Conservation (phyloP, 2,113 vertebrate species). For the Oceanites oceanicus region DNA sequence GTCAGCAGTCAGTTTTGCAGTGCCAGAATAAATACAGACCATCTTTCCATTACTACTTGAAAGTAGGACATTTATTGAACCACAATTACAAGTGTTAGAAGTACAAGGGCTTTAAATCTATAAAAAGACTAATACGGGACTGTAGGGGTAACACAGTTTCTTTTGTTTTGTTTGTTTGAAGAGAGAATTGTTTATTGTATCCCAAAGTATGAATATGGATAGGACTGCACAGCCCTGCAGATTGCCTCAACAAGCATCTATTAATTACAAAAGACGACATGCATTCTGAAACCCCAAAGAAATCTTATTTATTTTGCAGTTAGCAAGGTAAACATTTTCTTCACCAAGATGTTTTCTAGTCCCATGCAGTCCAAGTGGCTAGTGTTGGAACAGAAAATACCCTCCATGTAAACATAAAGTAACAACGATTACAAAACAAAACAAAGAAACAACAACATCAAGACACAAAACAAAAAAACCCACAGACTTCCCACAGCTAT, state of each 20-base stretch:
- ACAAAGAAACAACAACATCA: background rate
- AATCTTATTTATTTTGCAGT: background rate
- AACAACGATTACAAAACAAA: background rate
- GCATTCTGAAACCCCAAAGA: background rate
- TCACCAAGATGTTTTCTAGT: background rate
- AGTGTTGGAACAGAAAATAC: background rate
- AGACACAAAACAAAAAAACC: background rate
- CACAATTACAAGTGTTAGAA: constrained; percentile 46
- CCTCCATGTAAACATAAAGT: background rate
- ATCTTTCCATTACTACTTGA: constrained; percentile 47
- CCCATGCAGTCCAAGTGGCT: background rate
- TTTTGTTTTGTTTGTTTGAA: background rate
- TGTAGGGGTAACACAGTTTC: background rate
- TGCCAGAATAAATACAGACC: constrained; percentile 60
- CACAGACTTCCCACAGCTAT: background rate
- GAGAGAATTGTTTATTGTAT: background rate
- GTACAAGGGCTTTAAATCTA: background rate
- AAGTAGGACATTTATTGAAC: constrained; percentile 12
- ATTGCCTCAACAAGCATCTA: background rate
- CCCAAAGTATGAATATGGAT: background rate
- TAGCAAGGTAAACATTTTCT: background rate
- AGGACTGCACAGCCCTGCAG: background rate
- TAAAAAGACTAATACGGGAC: constrained; percentile 34
- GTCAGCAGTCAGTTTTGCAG: constrained; percentile 10
- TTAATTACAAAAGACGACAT: background rate